Evolutionary conservation across 1,140 invertebrate species (phyloP), one percentile per base, ranked within the genome.

Genomic region (Mactra quadrangularis): DNA sequence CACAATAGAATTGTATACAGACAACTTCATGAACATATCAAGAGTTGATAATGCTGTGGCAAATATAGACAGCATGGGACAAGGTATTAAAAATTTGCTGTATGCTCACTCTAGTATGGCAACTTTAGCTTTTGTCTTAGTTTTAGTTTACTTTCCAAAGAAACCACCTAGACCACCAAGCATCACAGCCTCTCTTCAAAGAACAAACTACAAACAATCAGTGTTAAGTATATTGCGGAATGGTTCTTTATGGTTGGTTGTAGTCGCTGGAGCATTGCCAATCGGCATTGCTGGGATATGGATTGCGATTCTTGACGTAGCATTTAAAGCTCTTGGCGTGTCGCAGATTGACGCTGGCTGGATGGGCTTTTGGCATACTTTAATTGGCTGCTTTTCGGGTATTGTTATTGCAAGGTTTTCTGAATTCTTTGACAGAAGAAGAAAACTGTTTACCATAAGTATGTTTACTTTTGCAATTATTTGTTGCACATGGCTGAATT

Each of bases 111-210:
- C 86, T 57, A 85, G 68, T 15, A 33, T 89, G 0, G 88, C 87
- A 9, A 66, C 74, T 0, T 53, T 87, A 6, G 29, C 87, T 11
- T 87, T 90, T 27, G 19, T 89, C 11, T 13, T 87, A 2, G 84
- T 89, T 0, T 6, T 89, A 22, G 27, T 86, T 11, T 90, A 91
- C 71, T 91, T 90, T 76, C 90, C 90, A 15, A 47, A 75, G 22
- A 89, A 88, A 71, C 90, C 90, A 50, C 86, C 87, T 15, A 17
- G 66, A 6, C 88, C 90, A 11, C 90, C 89, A 4, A 88, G 87
- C 62, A 62, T 86, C 22, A 86, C 88, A 27, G 90, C 88, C 17
- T 71, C 85, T 15, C 68, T 88, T n/a, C 50, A 85, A 41, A 84
- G 89, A 31, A 82, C 87, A 25, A 57, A 85, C 17, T 91, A 89